phyloP scores from a whole-genome alignment of 2,888 invertebrate genomes.

The Spialia ferax region DNA sequence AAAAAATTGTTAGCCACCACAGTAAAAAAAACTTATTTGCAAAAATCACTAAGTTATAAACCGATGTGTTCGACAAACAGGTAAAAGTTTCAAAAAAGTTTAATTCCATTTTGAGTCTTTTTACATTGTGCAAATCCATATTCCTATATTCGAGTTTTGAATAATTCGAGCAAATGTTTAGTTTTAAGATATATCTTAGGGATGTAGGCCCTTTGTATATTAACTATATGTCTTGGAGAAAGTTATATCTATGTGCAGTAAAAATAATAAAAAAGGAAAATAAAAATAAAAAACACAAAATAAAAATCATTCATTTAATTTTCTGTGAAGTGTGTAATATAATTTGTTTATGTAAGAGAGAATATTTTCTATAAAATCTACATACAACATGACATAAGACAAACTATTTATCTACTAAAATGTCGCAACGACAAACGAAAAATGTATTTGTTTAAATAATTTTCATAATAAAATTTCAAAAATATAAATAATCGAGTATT shows the following conservation, averaged over 20 bases:
- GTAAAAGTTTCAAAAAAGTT: conserved; percentile 54
- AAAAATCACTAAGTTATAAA: conserved; percentile 15
- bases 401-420: conserved; percentile 64
- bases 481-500: conserved; percentile 86
- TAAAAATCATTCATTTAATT: conserved; percentile 82
- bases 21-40: conserved; percentile 3
- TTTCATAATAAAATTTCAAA: conserved; percentile 75
- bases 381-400: conserved; percentile 75
- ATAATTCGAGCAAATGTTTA: conserved; percentile 27
- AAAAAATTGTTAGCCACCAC: conserved; percentile 21
- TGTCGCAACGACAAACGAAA: conserved; percentile 78
- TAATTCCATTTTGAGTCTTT: conserved; percentile 62
- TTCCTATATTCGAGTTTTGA: conserved; percentile 44
- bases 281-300: conserved; percentile 57
- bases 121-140: conserved; percentile 70
- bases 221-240: conserved; percentile 43
- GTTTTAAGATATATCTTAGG: conserved; percentile 37
- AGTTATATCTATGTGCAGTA: conserved; percentile 35
- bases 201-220: conserved; percentile 48
- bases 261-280: conserved; percentile 58
- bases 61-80: conserved; percentile 42
- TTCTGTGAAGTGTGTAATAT: conserved; percentile 75
- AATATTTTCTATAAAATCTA: conserved; percentile 76
- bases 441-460: conserved; percentile 68
- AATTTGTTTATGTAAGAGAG: conserved; percentile 73